Evolutionary conservation across 2,113 vertebrate genomes (phyloP), one percentile per base, ranked within the genome.

Genomic region (Taurulus bubalis): DNA sequence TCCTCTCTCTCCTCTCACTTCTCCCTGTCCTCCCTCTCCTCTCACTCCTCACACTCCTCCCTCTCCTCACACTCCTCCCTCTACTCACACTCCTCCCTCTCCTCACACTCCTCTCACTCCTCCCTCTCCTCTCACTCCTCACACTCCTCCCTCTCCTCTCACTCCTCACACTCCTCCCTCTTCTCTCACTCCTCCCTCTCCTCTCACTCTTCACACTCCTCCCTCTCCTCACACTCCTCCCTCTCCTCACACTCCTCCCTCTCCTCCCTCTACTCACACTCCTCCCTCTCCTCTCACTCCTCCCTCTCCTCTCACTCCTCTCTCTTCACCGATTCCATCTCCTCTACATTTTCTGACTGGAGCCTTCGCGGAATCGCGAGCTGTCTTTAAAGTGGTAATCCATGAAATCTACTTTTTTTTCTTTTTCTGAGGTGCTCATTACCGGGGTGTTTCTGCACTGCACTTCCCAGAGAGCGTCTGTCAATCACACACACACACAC

Each of bases 331-430:
- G 24, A 74, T 42, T 76, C 45, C 51, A 47, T 49, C 78, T 82
- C 30, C 51, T 82, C 71, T 64, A 49, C 53, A 65, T 85, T 73
- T 77, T 42, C 51, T 60, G 72, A 79, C 77, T 28, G n/a, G 18
- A 85, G 30, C 45, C n/a, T 26, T 6, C 32, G 67, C 8, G 2
- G 18, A 9, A 71, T 51, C 15, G 0, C 2, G 0, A 4, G 8
- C 30, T 68, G 64, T 77, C 77, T 79, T 75, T 84, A 69, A 82
- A 87, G 63, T 79, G 66, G 55, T 81, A 86, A 77, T 82, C 60
- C 38, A 49, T n/a, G 49, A 81, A 56, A 51, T 71, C 30, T 58
- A 71, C 70, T 3, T 24, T 24, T 60, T 15, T 30, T 2, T 10
- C 56, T 75, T 34, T 28, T 22, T 69, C 53, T 60, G 53, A 77